A percentile compares a stretch with the other conserved stretches of the same genome.
Conservation (phyloP, 2,797 vertebrate genomes). For the Periparus ater region DNA sequence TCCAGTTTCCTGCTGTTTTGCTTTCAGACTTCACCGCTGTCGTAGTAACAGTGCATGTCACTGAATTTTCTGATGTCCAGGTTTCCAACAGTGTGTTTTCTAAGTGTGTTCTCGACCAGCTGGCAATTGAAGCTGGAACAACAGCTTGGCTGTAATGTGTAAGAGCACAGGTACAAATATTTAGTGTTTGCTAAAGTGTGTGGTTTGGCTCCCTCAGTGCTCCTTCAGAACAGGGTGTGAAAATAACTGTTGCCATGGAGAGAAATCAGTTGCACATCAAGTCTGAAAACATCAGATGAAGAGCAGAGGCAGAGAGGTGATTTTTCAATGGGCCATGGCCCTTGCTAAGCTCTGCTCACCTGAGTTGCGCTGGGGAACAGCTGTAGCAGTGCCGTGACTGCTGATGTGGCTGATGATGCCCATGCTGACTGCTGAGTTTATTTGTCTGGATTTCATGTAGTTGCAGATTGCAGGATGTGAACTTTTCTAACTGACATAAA, state of each 20-base stretch:
- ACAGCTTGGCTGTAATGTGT: neutral
- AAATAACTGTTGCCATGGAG: neutral
- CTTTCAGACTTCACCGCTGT: fast-evolving
- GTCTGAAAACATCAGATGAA: neutral
- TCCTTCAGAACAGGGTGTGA: neutral
- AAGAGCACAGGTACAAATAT: neutral
- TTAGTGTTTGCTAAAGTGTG: neutral
- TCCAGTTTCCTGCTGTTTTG: neutral
- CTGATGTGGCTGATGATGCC: neutral
- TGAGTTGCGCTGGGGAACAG: fast-evolving
- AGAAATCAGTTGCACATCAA: neutral
- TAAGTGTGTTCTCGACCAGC: neutral
- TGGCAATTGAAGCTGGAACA: neutral
- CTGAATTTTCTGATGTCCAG: neutral
- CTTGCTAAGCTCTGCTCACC: neutral
- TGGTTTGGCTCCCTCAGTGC: neutral
- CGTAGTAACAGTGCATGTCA: fast-evolving
- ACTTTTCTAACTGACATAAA: neutral
- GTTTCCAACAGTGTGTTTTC: neutral
- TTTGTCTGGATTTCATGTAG: neutral
- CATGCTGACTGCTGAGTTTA: neutral
- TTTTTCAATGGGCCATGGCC: neutral
- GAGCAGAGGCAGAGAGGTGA: neutral
- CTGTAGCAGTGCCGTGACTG: fast-evolving
- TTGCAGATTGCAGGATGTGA: neutral